Evolutionary conservation across 1,140 invertebrate genomes (phyloP), one percentile per base, ranked within the genome.

Genomic region (Monochamus saltuarius): DNA sequence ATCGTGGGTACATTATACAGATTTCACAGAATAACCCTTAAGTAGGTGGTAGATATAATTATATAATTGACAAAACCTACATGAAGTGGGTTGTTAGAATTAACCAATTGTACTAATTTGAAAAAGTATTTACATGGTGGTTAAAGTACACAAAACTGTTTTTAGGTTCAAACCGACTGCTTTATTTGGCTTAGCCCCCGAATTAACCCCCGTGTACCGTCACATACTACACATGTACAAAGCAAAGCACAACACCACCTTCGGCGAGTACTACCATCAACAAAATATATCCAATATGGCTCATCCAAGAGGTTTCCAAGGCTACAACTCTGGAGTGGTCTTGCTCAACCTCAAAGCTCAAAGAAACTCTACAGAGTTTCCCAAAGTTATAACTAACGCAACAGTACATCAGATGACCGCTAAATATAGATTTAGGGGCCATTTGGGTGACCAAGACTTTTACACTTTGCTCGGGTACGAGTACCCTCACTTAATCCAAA

Each of bases 401-500:
- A 42, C 13, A 9, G 53, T 56, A 8, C 13, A 56, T 36, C 6
- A 17, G 11, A 56, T 56, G 53, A 43, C 53, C 11, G 22, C 53
- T 13, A 56, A 56, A 56, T 56, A 56, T 36, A 56, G 53, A 29
- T 56, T 56, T 14, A 38, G 82, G 69, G 91, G 91, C 7, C 89
- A 94, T 76, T 79, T 95, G 14, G 92, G 92, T 3, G 91, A 94
- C 77, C 92, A 94, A 77, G 92, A 94, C 78, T 92, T 91, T 75
- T 95, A 90, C 70, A 91, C 91, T 0, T 71, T 95, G 19, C 65
- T 93, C 6, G 81, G 81, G 1, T 81, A 75, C 65, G 90, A 93
- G 68, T 79, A 87, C 69, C 87, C 87, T 4, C 80, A 89, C 62
- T 74, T 92, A 16, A 89, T 94, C 69, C 85, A 91, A 71, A 82